These are phyloP conservation scores for Caprella mutica DNA, from an alignment of 2,888 invertebrate genomes.

Conservation along the genomic window DNA sequence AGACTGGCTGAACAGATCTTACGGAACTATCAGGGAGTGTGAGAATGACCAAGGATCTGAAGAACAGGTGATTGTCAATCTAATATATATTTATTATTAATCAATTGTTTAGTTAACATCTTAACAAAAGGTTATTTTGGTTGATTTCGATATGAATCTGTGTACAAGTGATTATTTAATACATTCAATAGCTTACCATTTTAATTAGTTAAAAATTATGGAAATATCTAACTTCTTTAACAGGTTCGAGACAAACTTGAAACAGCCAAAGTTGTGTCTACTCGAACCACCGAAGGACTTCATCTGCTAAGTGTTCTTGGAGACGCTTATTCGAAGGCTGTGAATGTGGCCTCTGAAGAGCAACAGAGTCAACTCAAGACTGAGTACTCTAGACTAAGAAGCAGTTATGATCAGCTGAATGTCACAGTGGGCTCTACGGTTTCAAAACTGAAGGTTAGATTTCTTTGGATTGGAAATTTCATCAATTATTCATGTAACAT, in stretches of 20 bases:
- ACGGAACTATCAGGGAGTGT: conserved; percentile 69
- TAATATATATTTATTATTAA: too few relatives aligned
- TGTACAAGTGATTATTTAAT: neutral
- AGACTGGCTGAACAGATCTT: conserved; percentile 69
- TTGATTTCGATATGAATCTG: neutral
- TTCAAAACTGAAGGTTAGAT: conserved; percentile 63
- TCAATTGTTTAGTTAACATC: neutral
- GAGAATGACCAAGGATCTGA: conserved; percentile 64
- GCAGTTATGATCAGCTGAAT: conserved; percentile 81
- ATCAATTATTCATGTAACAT: neutral
- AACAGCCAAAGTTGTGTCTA: conserved; percentile 38
- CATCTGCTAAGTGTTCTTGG: conserved; percentile 69
- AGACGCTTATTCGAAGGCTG: conserved; percentile 72
- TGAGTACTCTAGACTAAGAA: conserved; percentile 62
- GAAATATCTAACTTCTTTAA: conserved; percentile 13
- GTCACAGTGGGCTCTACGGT: conserved; percentile 76
- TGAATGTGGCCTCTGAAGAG: conserved; percentile 55
- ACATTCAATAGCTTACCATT: too few relatives aligned
- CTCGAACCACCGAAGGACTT: conserved; percentile 49
- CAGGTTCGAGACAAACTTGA: conserved; percentile 37
- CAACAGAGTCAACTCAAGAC: conserved; percentile 66
- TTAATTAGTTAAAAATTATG: too few relatives aligned
- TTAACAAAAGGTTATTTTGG: neutral
- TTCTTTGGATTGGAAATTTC: too few relatives aligned
- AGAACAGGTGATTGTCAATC: conserved; percentile 36